Percentiles rank a stretch among this genome's conserved stretches.
These are phyloP conservation scores for Aphis gossypii DNA, from an alignment of 1,140 invertebrate species.

Conservation along the genomic window DNA sequence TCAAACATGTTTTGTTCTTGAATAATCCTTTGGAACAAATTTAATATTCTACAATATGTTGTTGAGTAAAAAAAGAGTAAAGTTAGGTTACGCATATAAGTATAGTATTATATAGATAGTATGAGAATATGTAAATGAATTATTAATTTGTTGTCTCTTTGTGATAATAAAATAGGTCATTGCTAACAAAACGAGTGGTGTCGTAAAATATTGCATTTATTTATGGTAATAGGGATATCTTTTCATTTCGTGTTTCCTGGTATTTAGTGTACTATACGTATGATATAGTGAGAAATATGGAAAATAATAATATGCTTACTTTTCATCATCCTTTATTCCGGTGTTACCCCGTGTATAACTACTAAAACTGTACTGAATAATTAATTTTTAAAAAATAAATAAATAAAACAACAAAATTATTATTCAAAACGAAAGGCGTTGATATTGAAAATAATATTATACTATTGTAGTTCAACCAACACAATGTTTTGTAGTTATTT, in stretches of 20 bases:
- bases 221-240: slow-evolving; percentile 16
- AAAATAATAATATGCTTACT: not conserved
- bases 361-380: not conserved
- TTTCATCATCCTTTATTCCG: not conserved
- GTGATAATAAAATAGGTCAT: not conserved
- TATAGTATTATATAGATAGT: not conserved
- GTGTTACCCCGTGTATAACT: not conserved
- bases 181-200: not conserved
- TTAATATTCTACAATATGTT: not conserved
- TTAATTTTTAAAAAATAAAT: not conserved
- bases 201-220: slow-evolving; percentile 14
- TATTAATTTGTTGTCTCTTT: not conserved
- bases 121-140: not conserved
- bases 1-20: not conserved
- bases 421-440: not conserved
- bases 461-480: not conserved
- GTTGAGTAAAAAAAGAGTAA: not conserved
- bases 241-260: not conserved
- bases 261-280: slow-evolving; percentile 18
- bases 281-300: slow-evolving; percentile 16
- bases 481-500: not conserved
- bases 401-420: not conserved
- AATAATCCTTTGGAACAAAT: not conserved
- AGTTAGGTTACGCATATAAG: not conserved
- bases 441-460: not conserved